A percentile compares a stretch with the other conserved stretches of the same genome.
Evolutionary conservation across 2,113 vertebrate genomes (phyloP).

Genomic region (Corythoichthys intestinalis): DNA sequence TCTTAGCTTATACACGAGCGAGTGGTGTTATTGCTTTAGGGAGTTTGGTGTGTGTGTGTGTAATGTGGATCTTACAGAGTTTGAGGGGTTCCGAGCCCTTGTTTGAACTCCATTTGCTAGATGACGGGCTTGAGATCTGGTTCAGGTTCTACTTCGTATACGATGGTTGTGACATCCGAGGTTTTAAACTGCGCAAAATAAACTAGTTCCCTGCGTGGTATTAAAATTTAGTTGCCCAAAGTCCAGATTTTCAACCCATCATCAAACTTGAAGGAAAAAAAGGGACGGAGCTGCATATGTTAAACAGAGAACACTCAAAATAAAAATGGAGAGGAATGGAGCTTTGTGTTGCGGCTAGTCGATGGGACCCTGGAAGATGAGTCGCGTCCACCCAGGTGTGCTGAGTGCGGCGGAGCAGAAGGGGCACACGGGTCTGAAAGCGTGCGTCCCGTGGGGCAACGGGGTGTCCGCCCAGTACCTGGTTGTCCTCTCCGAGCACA

Average conservation of each 20-base stretch:
- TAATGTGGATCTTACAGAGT: conserved; percentile 45
- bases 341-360: conserved; percentile 72
- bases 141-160: background rate
- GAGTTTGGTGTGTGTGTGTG: conserved; percentile 28
- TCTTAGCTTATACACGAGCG: conserved; percentile 57
- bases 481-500: conserved; percentile 92
- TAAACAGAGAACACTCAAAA: background rate
- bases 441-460: conserved; percentile 93
- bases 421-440: conserved; percentile 93
- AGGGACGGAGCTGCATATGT: conserved; percentile 43
- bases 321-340: background rate
- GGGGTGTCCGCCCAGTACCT: conserved; percentile 95
- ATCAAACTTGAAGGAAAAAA: conserved; percentile 40
- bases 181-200: background rate
- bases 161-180: background rate
- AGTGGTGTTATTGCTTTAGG: conserved; percentile 67
- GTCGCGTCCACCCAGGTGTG: conserved; percentile 83
- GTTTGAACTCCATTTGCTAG: conserved; percentile 35
- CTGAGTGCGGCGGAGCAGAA: conserved; percentile 90
- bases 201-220: too few relatives aligned
- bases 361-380: conserved; percentile 97
- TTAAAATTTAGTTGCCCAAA: background rate
- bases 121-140: conserved; percentile 16
- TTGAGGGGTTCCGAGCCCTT: conserved; percentile 29
- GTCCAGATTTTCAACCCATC: conserved; percentile 21